Base-by-base conservation (phyloP, 2,888 invertebrate species). In the Tillus elongatus region DNA sequence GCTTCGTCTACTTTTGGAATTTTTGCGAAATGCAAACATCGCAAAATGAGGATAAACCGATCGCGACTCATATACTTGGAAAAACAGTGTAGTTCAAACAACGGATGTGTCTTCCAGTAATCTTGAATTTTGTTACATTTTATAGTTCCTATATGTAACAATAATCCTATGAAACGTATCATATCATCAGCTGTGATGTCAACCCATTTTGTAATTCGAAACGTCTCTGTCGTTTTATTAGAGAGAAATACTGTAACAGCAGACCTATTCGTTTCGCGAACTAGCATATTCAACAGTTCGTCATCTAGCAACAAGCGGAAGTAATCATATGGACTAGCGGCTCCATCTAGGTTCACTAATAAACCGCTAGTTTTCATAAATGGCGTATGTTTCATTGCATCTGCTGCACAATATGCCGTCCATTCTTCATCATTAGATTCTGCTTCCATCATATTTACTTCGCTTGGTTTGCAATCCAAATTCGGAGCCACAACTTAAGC, bases 251-350 rank as follows among this genome's bases (percentile, higher is more conserved):
- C 6, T 6, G 24, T 8, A n/a, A 6, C n/a, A 8, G 24, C 24
- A n/a, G 6, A 24, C 6, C 6, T 8, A 24, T 24, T 24, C n/a
- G 24, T 24, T 24, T 24, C 24, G 6, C 24, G 8, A 24, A 24
- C 24, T 8, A 24, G 24, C 6, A 24, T 6, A 6, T 24, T n/a
- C 6, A 24, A 24, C 6, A 24, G 24, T 24, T 24, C 24, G 24
- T 24, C 24, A n/a, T 24, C 24, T 6, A n/a, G 8, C 24, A 24
- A 24, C n/a, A 24, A 24, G n/a, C n/a, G n/a, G 24, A 24, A 24
- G n/a, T 8, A 24, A n/a, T 24, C 24, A 24, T 8, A 8, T 8
- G 24, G 24, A 8, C n/a, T 24, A 6, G 8, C 24, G n/a, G 24
- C n/a, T 6, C n/a, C 24, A 6, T 6, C 8, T 8, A 24, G 8